These are phyloP conservation scores for Unio delphinus DNA, from an alignment of 2,888 invertebrate genomes.

Conservation along the genomic window DNA sequence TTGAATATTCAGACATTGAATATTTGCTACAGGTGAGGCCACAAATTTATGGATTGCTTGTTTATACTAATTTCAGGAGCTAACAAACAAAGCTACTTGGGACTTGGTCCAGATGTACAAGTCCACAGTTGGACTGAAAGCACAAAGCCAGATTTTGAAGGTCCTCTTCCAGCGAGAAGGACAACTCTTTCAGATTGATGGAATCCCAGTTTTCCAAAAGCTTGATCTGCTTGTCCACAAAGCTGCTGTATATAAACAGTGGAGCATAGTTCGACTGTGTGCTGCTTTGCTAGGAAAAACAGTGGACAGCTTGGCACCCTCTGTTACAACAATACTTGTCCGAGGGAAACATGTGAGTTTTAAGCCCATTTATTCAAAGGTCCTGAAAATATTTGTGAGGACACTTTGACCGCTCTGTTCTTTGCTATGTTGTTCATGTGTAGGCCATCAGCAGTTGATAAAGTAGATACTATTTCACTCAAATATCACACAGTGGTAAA, in stretches of 20 bases:
- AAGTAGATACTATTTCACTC: too few species aligned
- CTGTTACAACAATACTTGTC: slow-evolving; percentile 96
- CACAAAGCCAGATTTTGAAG: slow-evolving; percentile 87
- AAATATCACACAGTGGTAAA: too few species aligned
- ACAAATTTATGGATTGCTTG: background rate
- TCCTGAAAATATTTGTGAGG: too few species aligned
- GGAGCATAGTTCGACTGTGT: slow-evolving; percentile 92
- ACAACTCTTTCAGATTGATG: slow-evolving; percentile 81
- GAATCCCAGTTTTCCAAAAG: slow-evolving; percentile 68
- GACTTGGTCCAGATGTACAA: slow-evolving; percentile 84
- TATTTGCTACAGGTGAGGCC: too few species aligned
- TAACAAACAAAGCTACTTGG: slow-evolving; percentile 78
- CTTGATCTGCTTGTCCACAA: slow-evolving; percentile 72
- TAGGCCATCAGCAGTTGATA: too few species aligned
- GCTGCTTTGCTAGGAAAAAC: slow-evolving; percentile 93
- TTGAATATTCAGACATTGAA: too few species aligned
- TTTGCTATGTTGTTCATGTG: too few species aligned
- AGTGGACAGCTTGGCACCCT: slow-evolving; percentile 98
- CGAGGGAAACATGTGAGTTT: slow-evolving; percentile 91
- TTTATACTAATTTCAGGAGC: slow-evolving; percentile 69
- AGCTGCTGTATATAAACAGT: slow-evolving; percentile 63
- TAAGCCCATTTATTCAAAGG: too few species aligned
- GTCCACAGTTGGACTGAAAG: slow-evolving; percentile 81
- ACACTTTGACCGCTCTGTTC: too few species aligned
- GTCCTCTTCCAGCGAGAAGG: slow-evolving; percentile 87